Conservation (phyloP, 23 tunicate genomes). For the Trididemnum nubilum region DNA sequence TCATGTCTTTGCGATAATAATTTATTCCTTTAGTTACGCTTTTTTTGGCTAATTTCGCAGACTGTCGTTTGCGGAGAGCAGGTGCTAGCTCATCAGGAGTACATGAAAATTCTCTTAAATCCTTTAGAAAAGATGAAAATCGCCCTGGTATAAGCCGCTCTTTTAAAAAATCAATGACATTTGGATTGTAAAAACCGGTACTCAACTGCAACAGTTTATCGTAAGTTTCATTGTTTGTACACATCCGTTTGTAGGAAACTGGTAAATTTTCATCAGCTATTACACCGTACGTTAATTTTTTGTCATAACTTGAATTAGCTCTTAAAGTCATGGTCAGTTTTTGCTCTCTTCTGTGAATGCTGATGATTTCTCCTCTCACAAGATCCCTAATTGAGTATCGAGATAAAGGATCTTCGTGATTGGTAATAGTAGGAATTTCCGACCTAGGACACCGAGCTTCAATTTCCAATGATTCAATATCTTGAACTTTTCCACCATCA, state of each 20-base stretch:
- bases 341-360: slow-evolving; percentile 29
- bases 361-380: slow-evolving; percentile 49
- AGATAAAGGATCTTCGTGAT: slow-evolving; percentile 63
- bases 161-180: slow-evolving; percentile 43
- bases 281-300: slow-evolving; percentile 26
- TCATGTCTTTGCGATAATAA: slow-evolving; percentile 49
- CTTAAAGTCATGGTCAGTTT: background rate
- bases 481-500: slow-evolving; percentile 73
- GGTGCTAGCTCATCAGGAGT: slow-evolving; percentile 58
- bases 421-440: slow-evolving; percentile 57
- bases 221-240: slow-evolving; percentile 29
- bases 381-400: slow-evolving; percentile 55
- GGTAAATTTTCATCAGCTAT: slow-evolving; percentile 77
- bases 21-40: slow-evolving; percentile 79
- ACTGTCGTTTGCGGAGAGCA: slow-evolving; percentile 62
- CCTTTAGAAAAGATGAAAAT: slow-evolving; percentile 40
- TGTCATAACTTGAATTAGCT: background rate
- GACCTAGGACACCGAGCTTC: slow-evolving; percentile 49
- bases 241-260: slow-evolving; percentile 48
- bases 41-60: slow-evolving; percentile 58
- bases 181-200: slow-evolving; percentile 84
- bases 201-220: slow-evolving; percentile 44
- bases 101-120: slow-evolving; percentile 17
- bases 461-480: slow-evolving; percentile 50
- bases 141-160: slow-evolving; percentile 14